phyloP scores from a whole-genome alignment of 2,797 vertebrate species.

The Heterohyrax brucei region DNA sequence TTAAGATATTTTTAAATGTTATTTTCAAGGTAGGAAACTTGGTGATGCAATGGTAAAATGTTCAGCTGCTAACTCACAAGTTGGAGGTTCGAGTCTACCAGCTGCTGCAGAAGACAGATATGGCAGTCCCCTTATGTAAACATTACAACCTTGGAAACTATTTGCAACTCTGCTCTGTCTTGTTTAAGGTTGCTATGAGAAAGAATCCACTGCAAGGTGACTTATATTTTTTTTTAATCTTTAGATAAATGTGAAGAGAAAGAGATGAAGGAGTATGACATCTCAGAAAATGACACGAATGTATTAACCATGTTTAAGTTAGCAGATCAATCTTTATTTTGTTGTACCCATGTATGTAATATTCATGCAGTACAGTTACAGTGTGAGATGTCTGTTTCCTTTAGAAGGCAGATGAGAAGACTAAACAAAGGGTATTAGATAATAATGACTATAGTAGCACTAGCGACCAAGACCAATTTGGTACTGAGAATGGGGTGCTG shows the following conservation, averaged over 20 bases:
- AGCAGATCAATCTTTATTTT: neutral
- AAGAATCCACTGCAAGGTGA: too few relatives aligned
- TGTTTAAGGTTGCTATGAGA: too few relatives aligned
- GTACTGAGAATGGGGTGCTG: too few relatives aligned
- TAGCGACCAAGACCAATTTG: too few relatives aligned
- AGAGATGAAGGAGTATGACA: neutral
- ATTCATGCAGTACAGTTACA: rapidly evolving
- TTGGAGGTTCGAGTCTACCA: too few relatives aligned
- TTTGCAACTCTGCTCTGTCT: too few relatives aligned
- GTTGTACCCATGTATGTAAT: rapidly evolving
- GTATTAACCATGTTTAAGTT: rapidly evolving
- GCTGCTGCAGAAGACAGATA: too few relatives aligned
- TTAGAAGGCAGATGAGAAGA: neutral
- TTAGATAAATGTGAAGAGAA: neutral
- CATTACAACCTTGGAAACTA: too few relatives aligned
- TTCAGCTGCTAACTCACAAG: too few relatives aligned
- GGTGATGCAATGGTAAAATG: too few relatives aligned
- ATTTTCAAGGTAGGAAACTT: neutral
- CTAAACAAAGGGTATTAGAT: neutral
- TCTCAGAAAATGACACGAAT: neutral
- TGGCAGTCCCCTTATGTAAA: too few relatives aligned
- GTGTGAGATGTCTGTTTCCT: neutral
- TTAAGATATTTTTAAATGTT: neutral
- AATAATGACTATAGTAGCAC: neutral
- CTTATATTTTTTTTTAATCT: neutral